Base-by-base conservation (phyloP, 2,797 vertebrate genomes). In the Synanceia verrucosa region DNA sequence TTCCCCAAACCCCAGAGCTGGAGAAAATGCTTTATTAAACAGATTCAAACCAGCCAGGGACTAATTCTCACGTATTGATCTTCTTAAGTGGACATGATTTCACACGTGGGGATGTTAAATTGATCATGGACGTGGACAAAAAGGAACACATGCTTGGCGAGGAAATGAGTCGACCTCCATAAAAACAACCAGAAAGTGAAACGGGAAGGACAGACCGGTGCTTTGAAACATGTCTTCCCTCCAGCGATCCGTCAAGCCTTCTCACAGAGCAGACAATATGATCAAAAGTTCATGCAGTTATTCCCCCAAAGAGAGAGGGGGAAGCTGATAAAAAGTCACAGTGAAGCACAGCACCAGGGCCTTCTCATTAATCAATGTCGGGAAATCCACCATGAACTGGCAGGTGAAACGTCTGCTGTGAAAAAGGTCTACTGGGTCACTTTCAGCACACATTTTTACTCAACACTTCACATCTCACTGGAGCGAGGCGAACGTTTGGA, bases 91-190 rank as follows among this genome's bases (percentile, higher is more conserved):
- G 81, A 82, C 81, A 79, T 64, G 76, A 85, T 62, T 74, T 74
- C 67, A 61, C 65, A 79, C 43, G 29, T 53, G 68, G 39, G 7
- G 57, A 70, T 55, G 69, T 58, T 62, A 26, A 74, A 51, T 29
- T 6, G 23, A 43, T 66, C 37, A 4, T 14, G 1, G 14, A 64
- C 31, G 31, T 7, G 44, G 34, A 34, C 31, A 65, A 70, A 39
- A 62, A 24, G 60, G 59, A 82, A 63, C 81, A 82, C 13, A 70
- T 82, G 78, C 48, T 71, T 83, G 81, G 82, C 81, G 26, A 43
- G 43, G 70, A 61, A 70, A 75, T 10, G 10, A 63, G 78, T 66
- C 28, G 37, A 48, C 58, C 63, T 50, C 55, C 18, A 12, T 51
- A 39, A 81, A 31, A 71, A 80, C 61, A 68, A 65, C 23, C 51